phyloP scores from a whole-genome alignment of 2,888 invertebrate genomes.

The Pharmacophagus antenor region DNA sequence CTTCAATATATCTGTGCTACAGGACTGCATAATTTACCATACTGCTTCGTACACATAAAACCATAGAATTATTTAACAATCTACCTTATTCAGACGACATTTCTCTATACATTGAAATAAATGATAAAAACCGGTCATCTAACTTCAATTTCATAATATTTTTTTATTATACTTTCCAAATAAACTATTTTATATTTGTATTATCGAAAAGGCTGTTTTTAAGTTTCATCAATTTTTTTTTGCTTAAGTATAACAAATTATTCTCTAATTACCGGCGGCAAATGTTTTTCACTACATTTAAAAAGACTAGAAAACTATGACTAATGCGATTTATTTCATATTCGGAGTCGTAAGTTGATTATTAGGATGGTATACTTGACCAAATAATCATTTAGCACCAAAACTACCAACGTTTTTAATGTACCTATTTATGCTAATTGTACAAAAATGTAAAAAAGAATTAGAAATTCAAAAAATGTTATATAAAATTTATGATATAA shows the following conservation, averaged over 20 bases:
- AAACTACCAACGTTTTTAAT: too few species aligned
- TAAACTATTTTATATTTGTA: too few species aligned
- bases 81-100: background rate
- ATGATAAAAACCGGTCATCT: too few species aligned
- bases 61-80: background rate
- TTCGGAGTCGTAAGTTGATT: constrained; percentile 12
- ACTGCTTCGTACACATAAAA: background rate
- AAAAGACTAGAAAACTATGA: constrained; percentile 37
- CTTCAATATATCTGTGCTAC: constrained; percentile 54
- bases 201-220: background rate
- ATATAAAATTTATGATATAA: too few species aligned
- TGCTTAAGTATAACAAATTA: background rate
- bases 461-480: too few species aligned
- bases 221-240: background rate
- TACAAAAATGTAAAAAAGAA: too few species aligned
- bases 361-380: background rate
- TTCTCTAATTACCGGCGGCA: background rate
- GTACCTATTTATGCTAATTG: too few species aligned
- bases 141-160: too few species aligned
- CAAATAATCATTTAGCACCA: background rate
- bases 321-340: constrained; percentile 30
- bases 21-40: constrained; percentile 6
- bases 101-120: background rate
- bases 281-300: constrained; percentile 8
- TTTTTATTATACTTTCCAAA: too few species aligned